Base-by-base conservation (phyloP, 2,888 invertebrate species). In the Andrena minutula region DNA sequence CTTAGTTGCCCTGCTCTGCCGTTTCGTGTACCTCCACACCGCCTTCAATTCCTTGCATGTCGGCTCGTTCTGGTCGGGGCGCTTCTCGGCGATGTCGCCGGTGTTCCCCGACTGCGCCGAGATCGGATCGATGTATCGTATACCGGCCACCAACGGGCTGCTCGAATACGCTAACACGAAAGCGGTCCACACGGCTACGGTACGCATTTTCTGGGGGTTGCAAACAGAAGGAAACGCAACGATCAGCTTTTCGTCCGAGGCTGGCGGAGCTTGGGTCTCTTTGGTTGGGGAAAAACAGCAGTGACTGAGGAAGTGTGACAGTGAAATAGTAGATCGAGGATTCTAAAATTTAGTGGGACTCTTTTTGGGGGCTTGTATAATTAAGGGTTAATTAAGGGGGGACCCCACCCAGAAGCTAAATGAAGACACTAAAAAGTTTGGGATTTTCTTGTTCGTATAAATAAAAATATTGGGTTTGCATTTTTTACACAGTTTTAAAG, bases 21-120 rank as follows among this genome's bases (percentile, higher is more conserved):
- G 94, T 94, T 98, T 98, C 20, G 97, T 98, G 94, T 98, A 97
- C 93, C 97, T 96, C 98, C 98, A 98, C 98, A 98, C 98, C 10
- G 97, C 97, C 80, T 98, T 96, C 66, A 98, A 95, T 92, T 98
- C 97, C 87, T 98, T 97, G 93, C 98, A 98, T 70, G 96, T 96
- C 0, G 98, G 98, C 91, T 98, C 98, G 49, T 96, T 95, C 78
- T 92, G 90, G 72, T 89, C 91, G n/a, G 89, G 84, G 7, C 92
- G 90, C 81, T 91, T 92, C 69, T 87, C 85, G 41, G 65, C 76
- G 60, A 88, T 63, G 53, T 82, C 83, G 60, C 70, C 70, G 64
- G 76, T 84, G 75, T n/a, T 85, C 78, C 81, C 77, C n/a, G 73
- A 61, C 56, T 76, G 86, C 71, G 69, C 49, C 28, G 79, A 71